Conservation (phyloP, 2,797 vertebrate species). For the Pagetopsis macropterus region DNA sequence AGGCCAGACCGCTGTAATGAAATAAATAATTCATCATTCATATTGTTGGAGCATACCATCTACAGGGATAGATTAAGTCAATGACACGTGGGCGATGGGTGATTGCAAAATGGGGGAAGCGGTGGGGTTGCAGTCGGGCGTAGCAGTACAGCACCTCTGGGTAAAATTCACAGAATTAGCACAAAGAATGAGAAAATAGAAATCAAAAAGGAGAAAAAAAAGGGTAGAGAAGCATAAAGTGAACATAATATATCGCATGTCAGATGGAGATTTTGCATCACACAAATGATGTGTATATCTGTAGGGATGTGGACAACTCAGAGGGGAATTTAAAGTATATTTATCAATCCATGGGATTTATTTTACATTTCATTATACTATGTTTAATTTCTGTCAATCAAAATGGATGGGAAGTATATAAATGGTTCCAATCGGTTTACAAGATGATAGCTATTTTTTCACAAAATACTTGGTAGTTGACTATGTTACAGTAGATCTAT, state of each 20-base stretch:
- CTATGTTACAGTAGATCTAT: neutral
- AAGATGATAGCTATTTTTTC: neutral
- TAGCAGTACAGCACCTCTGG: slow-evolving; percentile 67
- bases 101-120: slow-evolving; percentile 23
- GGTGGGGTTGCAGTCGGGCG: slow-evolving; percentile 21
- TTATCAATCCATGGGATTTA: slow-evolving; percentile 5
- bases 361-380: neutral
- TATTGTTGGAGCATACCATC: slow-evolving; percentile 47
- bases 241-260: slow-evolving; percentile 1
- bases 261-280: neutral
- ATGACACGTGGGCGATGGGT: slow-evolving; percentile 55
- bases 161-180: slow-evolving; percentile 68
- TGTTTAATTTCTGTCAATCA: neutral
- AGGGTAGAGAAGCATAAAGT: neutral
- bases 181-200: slow-evolving; percentile 16
- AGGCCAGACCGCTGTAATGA: slow-evolving; percentile 24
- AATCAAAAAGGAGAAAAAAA: slow-evolving; percentile 22
- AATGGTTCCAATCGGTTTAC: neutral
- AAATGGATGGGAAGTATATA: neutral
- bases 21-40: slow-evolving; percentile 59
- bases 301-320: neutral
- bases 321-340: neutral
- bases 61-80: slow-evolving; percentile 56
- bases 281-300: slow-evolving; percentile 4
- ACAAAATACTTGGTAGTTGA: neutral